These are phyloP conservation scores for Steinernema feltiae DNA, from an alignment of 1,140 invertebrate genomes.

Conservation along the genomic window DNA sequence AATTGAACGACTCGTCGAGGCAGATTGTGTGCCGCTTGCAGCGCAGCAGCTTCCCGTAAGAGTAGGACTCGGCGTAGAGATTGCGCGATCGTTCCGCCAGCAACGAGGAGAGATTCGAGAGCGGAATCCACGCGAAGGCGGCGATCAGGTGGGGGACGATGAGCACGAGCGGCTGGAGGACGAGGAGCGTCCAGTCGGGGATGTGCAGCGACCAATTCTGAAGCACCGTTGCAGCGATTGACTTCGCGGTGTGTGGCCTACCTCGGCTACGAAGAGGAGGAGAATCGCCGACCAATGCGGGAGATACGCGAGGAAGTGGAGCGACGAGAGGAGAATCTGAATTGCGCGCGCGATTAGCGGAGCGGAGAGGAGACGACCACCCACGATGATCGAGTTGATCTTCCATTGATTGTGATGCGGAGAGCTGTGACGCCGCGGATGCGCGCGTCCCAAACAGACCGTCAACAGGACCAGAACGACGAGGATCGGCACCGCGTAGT, in stretches of 20 bases:
- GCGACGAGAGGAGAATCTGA: background rate
- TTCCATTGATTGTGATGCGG: background rate
- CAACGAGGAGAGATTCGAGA: background rate
- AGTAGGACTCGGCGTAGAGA: background rate
- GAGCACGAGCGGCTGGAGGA: background rate
- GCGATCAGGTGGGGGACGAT: background rate
- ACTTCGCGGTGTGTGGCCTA: background rate
- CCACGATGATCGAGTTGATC: background rate
- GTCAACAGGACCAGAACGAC: background rate
- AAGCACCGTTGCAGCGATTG: background rate
- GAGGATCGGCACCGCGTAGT: background rate
- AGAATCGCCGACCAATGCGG: background rate
- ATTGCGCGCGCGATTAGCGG: background rate
- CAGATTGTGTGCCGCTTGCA: background rate
- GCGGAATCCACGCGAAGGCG: background rate
- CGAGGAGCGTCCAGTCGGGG: background rate
- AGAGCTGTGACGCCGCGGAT: background rate
- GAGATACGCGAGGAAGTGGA: constrained; percentile 2
- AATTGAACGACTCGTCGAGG: background rate
- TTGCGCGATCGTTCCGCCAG: background rate
- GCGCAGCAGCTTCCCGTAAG: background rate
- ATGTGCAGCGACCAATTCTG: background rate
- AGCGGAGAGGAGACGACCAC: background rate
- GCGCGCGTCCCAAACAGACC: background rate
- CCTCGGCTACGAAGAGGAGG: background rate